Percentiles rank a stretch among this genome's conserved stretches.
phyloP scores from a whole-genome alignment of 2,797 vertebrate genomes.

The Galagoides demidoff region DNA sequence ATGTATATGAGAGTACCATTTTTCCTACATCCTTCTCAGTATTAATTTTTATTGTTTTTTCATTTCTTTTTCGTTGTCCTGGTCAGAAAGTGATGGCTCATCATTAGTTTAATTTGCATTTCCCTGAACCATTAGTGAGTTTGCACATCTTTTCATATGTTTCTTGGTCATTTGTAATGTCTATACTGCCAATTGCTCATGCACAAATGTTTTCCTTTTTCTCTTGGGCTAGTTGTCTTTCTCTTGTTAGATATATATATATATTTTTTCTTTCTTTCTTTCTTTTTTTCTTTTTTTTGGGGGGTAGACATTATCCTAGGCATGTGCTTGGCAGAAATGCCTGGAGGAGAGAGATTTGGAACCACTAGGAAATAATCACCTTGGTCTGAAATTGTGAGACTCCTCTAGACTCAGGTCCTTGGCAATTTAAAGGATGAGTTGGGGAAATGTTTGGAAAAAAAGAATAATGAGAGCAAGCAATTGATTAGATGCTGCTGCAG shows the following conservation, averaged over 20 bases:
- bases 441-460: neutral
- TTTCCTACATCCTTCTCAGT: neutral
- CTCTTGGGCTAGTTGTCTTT: neutral
- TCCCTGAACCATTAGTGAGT: conserved; percentile 17
- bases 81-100: neutral
- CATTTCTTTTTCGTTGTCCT: neutral
- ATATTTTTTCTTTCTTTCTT: no score
- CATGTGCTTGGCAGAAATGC: neutral
- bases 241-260: neutral
- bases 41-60: conserved; percentile 34
- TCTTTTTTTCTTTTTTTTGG: neutral
- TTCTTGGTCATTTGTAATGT: conserved; percentile 38
- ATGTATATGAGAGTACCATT: neutral
- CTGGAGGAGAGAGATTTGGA: neutral
- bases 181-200: neutral
- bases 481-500: neutral
- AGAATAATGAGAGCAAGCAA: neutral
- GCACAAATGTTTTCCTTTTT: conserved; percentile 37
- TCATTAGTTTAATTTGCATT: conserved; percentile 57
- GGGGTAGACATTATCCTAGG: neutral
- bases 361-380: neutral
- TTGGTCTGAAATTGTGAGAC: neutral
- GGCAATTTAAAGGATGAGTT: neutral
- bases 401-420: neutral
- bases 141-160: neutral